These are phyloP conservation scores for Phrynocephalus versicolor DNA, from an alignment of 2,113 vertebrate genomes.

Conservation along the genomic window DNA sequence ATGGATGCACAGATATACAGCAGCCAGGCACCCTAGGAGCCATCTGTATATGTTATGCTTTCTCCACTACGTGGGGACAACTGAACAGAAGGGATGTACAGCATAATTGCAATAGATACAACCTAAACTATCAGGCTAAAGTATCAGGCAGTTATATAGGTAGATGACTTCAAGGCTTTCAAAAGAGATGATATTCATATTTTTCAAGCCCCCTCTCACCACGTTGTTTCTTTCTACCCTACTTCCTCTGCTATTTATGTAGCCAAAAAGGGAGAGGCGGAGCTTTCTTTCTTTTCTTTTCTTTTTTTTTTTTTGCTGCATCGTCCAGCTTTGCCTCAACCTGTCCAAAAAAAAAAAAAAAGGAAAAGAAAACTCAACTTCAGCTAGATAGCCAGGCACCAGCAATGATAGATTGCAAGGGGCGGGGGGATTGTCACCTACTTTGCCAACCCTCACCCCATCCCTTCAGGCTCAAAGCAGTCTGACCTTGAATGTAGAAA, in stretches of 20 bases:
- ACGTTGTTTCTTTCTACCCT: not conserved
- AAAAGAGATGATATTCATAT: not conserved
- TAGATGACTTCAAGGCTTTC: not conserved
- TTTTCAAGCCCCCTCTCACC: not conserved
- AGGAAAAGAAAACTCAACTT: not conserved
- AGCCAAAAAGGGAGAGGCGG: not conserved
- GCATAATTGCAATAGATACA: slow-evolving; percentile 22
- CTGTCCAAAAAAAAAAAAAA: not conserved
- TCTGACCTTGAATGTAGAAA: not conserved
- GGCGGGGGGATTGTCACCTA: too few relatives aligned
- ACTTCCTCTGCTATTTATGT: not conserved
- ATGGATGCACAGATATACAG: not conserved
- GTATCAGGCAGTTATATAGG: not conserved
- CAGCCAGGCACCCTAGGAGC: not conserved
- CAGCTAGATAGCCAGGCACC: not conserved
- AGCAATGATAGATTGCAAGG: not conserved
- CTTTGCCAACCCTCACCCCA: not conserved
- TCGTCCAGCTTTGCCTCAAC: not conserved
- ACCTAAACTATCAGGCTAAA: slow-evolving; percentile 52
- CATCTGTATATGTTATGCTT: slow-evolving; percentile 44
- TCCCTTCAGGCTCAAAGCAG: not conserved
- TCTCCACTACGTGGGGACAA: slow-evolving; percentile 56
- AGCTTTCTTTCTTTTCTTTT: too few relatives aligned
- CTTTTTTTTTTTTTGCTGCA: too few relatives aligned
- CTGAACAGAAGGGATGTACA: slow-evolving; percentile 27